These are phyloP conservation scores for Tricholauxania praeusta DNA, from an alignment of 2,888 invertebrate species.

Conservation along the genomic window DNA sequence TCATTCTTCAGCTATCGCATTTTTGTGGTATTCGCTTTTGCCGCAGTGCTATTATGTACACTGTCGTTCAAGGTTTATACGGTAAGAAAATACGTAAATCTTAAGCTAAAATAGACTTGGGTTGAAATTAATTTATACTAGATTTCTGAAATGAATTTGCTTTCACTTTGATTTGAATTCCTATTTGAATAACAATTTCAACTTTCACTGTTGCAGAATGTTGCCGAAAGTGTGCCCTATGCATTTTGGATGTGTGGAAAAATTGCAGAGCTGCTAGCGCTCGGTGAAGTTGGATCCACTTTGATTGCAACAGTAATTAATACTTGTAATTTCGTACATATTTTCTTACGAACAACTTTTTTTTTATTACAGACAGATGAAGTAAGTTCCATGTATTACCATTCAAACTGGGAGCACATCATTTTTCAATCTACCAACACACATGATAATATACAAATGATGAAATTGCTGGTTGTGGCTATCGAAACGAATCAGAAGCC, in stretches of 20 bases:
- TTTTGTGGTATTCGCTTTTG: constrained; percentile 56
- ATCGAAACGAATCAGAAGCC: constrained; percentile 55
- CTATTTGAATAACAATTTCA: no score
- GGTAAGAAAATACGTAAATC: constrained; percentile 42
- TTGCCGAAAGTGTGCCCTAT: constrained; percentile 47
- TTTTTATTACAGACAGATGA: constrained; percentile 50
- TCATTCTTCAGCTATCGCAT: constrained; percentile 54
- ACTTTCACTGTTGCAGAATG: constrained; percentile 47
- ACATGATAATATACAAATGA: constrained; percentile 52
- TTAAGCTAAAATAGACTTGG: no score
- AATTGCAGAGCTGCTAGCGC: constrained; percentile 50
- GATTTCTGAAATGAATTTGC: background rate
- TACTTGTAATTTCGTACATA: background rate
- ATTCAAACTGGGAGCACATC: constrained; percentile 55
- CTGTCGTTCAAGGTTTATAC: constrained; percentile 57
- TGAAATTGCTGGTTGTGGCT: constrained; percentile 54
- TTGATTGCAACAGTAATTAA: constrained; percentile 51
- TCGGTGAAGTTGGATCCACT: constrained; percentile 56
- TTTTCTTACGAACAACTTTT: background rate
- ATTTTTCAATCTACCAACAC: constrained; percentile 52
- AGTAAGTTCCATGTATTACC: constrained; percentile 57
- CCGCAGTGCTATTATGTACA: constrained; percentile 55
- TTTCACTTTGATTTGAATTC: background rate
- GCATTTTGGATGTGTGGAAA: constrained; percentile 56
- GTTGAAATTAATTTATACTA: background rate